Conservation (phyloP, 2,797 vertebrate species). For the Onychomys torridus region DNA sequence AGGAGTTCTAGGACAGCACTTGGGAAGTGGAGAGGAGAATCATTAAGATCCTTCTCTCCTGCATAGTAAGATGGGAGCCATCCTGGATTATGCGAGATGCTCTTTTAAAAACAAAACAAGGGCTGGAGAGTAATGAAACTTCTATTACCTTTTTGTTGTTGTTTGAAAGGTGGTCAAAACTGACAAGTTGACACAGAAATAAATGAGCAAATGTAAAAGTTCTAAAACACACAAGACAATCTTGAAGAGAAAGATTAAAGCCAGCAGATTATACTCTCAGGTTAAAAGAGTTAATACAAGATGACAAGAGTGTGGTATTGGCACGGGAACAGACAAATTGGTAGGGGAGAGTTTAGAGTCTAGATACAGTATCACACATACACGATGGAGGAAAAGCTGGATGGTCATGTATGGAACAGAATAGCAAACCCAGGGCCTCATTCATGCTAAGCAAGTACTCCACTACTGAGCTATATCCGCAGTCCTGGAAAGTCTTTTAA, state of each 20-base stretch:
- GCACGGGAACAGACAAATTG: neutral
- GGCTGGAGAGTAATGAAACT: neutral
- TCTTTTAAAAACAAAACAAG: neutral
- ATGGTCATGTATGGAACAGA: neutral
- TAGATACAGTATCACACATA: neutral
- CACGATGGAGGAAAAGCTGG: neutral
- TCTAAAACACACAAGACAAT: neutral
- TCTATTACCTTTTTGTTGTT: neutral
- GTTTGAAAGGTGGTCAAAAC: neutral
- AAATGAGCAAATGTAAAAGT: neutral
- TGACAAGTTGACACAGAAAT: neutral
- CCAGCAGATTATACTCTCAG: neutral
- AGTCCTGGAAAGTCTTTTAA: neutral
- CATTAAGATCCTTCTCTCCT: neutral
- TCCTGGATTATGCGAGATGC: neutral
- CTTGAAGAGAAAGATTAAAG: conserved; percentile 10
- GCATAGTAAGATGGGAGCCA: neutral
- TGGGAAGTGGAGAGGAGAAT: neutral
- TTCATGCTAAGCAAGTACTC: neutral
- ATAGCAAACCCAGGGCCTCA: neutral
- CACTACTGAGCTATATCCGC: neutral
- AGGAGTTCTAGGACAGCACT: neutral
- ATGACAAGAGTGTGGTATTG: neutral
- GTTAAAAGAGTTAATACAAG: neutral
- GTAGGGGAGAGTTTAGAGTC: neutral